phyloP scores from a whole-genome alignment of 2,113 vertebrate species.

The Callipepla californica region DNA sequence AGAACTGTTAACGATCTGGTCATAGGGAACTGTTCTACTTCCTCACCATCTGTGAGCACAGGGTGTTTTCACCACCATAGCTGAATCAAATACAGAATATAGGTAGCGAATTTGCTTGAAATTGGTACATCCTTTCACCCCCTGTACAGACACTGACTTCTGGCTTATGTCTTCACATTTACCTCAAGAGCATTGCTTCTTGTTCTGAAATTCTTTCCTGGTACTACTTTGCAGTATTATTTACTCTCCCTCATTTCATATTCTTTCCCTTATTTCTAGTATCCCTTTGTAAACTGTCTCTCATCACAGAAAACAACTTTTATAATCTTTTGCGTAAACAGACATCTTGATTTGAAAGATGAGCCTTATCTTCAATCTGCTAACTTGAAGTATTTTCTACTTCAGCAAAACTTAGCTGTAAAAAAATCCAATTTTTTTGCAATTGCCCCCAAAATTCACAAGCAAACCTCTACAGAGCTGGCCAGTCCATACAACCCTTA shows the following conservation, averaged over 20 bases:
- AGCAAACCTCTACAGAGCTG: not conserved
- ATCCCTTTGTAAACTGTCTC: not conserved
- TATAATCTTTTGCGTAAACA: not conserved
- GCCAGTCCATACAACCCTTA: not conserved
- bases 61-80: rapidly evolving
- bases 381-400: not conserved
- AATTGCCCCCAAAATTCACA: not conserved
- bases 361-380: not conserved
- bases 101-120: not conserved
- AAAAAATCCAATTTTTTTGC: not conserved
- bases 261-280: not conserved
- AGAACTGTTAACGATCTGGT: not conserved
- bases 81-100: not conserved
- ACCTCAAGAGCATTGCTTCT: not conserved
- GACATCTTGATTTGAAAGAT: not conserved
- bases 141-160: not conserved
- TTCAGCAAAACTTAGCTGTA: not conserved
- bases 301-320: not conserved
- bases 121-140: not conserved
- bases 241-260: conserved; percentile 19
- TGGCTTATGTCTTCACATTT: not conserved
- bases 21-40: not conserved
- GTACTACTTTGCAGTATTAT: not conserved
- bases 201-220: not conserved
- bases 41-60: not conserved